Base-by-base conservation (phyloP, 2,113 vertebrate species). In the Hemiscyllium ocellatum region DNA sequence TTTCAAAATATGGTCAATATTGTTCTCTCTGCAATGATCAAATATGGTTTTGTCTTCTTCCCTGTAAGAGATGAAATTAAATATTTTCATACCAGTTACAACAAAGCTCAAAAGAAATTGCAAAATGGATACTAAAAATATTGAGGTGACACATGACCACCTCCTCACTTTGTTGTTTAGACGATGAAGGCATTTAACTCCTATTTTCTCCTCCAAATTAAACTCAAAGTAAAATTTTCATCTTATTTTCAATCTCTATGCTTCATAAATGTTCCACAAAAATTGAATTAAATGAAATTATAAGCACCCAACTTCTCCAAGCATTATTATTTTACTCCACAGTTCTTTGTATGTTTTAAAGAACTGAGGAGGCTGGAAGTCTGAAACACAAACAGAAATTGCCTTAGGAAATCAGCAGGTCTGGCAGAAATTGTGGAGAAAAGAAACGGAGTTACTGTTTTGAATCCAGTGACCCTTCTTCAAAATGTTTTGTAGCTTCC, bases 41-140 rank as follows among this genome's bases (percentile, higher is more conserved):
- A 99, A 99, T 96, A 99, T 99, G 96, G 99, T 98, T 97, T 99
- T 99, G 97, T 99, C 99, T 97, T 99, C 99, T 97, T 99, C 99
- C 97, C 98, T 99, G 96, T 97, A 94, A 97, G 96, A 96, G 96
- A 96, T 86, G 97, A 96, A 96, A 95, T 1, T 1, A 96, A 96
- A 85, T 72, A 95, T 95, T 95, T 95, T 95, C 69, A 95, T 76
- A 72, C 69, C 52, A 42, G 69, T 42, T 47, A 17, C 20, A 76
- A 12, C 13, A 42, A 70, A 94, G n/a, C 37, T 24, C 91, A 94
- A 69, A 66, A 69, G 66, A 52, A 4, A 95, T 33, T 29, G 3
- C 68, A 95, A 76, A 95, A 95, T 72, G 69, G 47, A 70, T 10
- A 33, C 42, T 47, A 42, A 94, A 94, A 24, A 5, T 26, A 26